Conservation (phyloP, 1,140 invertebrate species). For the Telenomus remus region DNA sequence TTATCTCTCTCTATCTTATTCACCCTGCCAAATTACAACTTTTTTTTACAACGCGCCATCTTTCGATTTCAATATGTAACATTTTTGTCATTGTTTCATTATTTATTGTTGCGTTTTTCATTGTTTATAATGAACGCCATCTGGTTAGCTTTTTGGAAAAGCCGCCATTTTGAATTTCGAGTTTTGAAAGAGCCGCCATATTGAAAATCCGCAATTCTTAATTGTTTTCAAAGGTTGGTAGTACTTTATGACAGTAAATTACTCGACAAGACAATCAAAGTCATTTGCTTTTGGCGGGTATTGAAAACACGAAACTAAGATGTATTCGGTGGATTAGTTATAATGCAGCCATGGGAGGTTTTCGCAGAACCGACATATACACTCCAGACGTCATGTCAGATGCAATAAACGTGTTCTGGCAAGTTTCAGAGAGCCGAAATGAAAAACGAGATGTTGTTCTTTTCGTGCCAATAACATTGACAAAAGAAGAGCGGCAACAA, state of each 20-base stretch:
- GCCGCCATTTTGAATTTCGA: too few species aligned
- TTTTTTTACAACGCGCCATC: too few species aligned
- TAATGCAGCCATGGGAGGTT: slow-evolving; percentile 2
- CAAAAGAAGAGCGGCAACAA: not conserved
- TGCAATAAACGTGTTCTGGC: slow-evolving; percentile 24
- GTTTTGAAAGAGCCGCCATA: too few species aligned
- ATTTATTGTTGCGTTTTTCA: too few species aligned
- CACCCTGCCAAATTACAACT: too few species aligned
- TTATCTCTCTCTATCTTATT: too few species aligned
- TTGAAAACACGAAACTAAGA: slow-evolving; percentile 27
- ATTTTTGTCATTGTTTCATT: too few species aligned
- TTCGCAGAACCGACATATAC: slow-evolving; percentile 13
- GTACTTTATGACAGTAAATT: not conserved
- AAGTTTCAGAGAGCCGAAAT: slow-evolving; percentile 8
- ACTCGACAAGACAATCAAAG: slow-evolving; percentile 30
- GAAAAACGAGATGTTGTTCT: slow-evolving; percentile 14
- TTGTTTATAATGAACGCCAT: too few species aligned
- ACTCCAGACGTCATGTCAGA: slow-evolving; percentile 20
- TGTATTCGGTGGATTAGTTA: slow-evolving; percentile 30
- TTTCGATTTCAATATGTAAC: too few species aligned
- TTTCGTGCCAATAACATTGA: slow-evolving; percentile 3
- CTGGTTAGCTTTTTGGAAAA: too few species aligned
- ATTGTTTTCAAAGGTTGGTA: too few species aligned
- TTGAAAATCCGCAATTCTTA: too few species aligned
- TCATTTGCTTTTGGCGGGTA: slow-evolving; percentile 34